Percentiles rank a stretch among this genome's conserved stretches.
Conservation (phyloP, 2,113 vertebrate species). For the Oryzias woworae region DNA sequence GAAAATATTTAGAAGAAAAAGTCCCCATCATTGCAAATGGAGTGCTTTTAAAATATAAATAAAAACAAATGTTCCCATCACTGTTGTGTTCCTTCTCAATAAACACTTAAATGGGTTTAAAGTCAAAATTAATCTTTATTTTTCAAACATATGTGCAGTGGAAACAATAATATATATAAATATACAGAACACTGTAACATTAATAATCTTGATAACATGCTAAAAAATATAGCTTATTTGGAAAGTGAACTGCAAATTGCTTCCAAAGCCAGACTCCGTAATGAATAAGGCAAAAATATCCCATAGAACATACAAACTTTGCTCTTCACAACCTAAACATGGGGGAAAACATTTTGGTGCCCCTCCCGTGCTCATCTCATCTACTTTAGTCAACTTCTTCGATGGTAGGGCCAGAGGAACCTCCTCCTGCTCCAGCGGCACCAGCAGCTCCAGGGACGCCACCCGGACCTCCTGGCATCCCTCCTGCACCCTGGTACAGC, state of each 20-base stretch:
- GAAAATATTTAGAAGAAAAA: too few species aligned
- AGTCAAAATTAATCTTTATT: conserved; percentile 30
- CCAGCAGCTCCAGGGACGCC: conserved; percentile 65
- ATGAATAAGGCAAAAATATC: conserved; percentile 1
- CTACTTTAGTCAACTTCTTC: conserved; percentile 76
- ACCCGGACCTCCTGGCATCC: conserved; percentile 78
- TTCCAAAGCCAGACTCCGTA: conserved; percentile 8
- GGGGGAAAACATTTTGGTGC: conserved; percentile 18
- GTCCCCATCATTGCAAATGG: too few species aligned
- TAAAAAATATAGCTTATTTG: background rate
- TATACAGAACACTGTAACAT: conserved; percentile 26
- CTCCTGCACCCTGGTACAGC: conserved; percentile 73
- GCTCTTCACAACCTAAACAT: background rate
- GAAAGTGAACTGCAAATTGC: conserved; percentile 13
- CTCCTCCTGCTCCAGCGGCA: conserved; percentile 56
- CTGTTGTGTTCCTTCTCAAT: background rate
- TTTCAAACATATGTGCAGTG: conserved; percentile 1
- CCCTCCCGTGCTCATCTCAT: background rate
- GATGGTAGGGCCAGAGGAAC: conserved; percentile 74
- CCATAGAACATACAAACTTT: background rate
- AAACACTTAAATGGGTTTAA: conserved; percentile 1
- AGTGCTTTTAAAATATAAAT: too few species aligned
- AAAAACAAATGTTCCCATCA: too few species aligned
- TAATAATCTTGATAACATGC: conserved; percentile 24
- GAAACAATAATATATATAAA: conserved; percentile 3